phyloP scores from a whole-genome alignment of 2,888 invertebrate species.

The Brenthis hecate region DNA sequence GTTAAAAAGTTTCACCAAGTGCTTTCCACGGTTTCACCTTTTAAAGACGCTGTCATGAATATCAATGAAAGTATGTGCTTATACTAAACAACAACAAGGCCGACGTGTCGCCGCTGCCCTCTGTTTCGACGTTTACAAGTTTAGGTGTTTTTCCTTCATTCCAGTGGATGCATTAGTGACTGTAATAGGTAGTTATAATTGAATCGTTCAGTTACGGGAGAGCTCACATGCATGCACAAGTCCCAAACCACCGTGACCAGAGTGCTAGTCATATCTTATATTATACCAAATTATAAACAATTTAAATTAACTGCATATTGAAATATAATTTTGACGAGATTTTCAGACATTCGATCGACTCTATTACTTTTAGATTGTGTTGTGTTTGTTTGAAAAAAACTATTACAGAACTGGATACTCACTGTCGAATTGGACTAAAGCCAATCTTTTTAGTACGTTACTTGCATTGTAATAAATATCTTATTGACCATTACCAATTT shows the following conservation, averaged over 20 bases:
- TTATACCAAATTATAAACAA: too few relatives aligned
- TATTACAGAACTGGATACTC: background rate
- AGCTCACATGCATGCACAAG: constrained; percentile 20
- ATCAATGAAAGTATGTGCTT: background rate
- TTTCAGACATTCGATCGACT: too few relatives aligned
- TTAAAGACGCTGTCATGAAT: background rate
- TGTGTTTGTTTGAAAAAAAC: background rate
- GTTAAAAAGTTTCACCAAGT: background rate
- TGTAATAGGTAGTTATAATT: background rate
- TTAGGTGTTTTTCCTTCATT: constrained; percentile 18
- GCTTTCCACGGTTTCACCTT: background rate
- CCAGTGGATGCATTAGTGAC: constrained; percentile 33
- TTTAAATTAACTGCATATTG: background rate
- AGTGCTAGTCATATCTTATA: background rate
- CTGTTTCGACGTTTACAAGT: background rate
- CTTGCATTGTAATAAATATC: too few relatives aligned
- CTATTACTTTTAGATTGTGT: background rate
- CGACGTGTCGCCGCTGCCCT: background rate
- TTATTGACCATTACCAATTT: too few relatives aligned
- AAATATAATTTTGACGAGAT: background rate
- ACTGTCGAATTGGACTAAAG: too few relatives aligned
- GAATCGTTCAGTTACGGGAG: constrained; percentile 16
- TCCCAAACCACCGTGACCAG: constrained; percentile 19
- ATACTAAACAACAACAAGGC: background rate
- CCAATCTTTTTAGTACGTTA: too few relatives aligned